Percentiles rank a stretch among this genome's conserved stretches.
phyloP scores from a whole-genome alignment of 2,888 invertebrate species.

The Lithophane ornitopus region DNA sequence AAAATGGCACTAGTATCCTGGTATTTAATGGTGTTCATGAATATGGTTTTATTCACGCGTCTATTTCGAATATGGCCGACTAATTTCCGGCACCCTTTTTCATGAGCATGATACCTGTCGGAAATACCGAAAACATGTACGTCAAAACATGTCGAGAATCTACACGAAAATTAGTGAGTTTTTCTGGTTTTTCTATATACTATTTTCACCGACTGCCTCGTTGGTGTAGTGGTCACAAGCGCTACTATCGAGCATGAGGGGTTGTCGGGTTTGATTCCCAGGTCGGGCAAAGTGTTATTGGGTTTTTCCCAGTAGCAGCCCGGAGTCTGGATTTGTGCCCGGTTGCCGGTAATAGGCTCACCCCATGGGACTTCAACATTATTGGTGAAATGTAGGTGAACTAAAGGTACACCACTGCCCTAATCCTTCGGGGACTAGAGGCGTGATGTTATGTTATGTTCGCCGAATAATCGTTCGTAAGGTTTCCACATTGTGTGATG shows the following conservation, averaged over 20 bases:
- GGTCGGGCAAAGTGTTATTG: neutral
- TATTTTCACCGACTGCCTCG: neutral
- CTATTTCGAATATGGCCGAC: neutral
- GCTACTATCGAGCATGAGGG: neutral
- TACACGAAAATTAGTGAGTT: too few species aligned
- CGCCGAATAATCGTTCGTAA: neutral
- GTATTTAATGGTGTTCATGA: neutral
- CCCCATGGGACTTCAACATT: neutral
- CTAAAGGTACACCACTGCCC: neutral
- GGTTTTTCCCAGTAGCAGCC: neutral
- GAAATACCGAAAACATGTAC: conserved; percentile 4
- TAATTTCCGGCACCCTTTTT: conserved; percentile 17
- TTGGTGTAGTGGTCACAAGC: neutral
- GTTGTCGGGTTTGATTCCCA: neutral
- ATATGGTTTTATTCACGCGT: conserved; percentile 1
- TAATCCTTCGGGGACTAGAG: neutral
- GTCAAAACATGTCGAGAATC: too few species aligned
- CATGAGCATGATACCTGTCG: neutral
- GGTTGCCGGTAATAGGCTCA: neutral
- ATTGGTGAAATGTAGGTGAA: neutral
- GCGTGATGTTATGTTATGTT: neutral
- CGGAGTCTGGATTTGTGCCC: neutral
- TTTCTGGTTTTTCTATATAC: neutral
- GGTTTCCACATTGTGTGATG: neutral
- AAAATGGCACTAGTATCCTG: neutral